Conservation (phyloP, 2,888 invertebrate species). For the Caenorhabditis sp. region DNA sequence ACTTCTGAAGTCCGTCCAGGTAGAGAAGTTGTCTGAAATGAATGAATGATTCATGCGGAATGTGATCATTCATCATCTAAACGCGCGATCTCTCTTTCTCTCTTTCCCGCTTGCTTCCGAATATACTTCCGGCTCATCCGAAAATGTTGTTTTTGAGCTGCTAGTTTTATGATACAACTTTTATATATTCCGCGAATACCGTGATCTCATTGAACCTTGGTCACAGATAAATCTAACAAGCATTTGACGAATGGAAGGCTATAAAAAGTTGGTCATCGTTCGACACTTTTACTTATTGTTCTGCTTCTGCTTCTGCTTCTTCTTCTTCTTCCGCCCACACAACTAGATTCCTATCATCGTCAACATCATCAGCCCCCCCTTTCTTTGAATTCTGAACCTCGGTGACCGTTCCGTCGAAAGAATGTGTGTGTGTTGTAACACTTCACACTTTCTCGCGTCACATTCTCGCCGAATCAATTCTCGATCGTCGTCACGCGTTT, state of each 20-base stretch:
- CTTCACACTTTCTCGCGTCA: slow-evolving; percentile 32
- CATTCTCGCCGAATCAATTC: background rate
- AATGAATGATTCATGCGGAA: background rate
- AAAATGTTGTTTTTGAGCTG: slow-evolving; percentile 8
- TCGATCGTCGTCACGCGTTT: slow-evolving; percentile 38
- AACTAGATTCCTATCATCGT: slow-evolving; percentile 41
- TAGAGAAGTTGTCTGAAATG: slow-evolving; percentile 56
- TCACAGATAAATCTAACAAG: too few species aligned
- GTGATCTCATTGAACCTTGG: too few species aligned
- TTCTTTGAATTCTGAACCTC: slow-evolving; percentile 11
- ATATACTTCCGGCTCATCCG: slow-evolving; percentile 40
- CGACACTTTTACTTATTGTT: slow-evolving; percentile 12
- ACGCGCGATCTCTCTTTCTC: background rate
- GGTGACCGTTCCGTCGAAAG: slow-evolving; percentile 37
- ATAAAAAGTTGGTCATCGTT: slow-evolving; percentile 30
- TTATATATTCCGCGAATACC: too few species aligned
- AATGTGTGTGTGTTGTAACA: slow-evolving; percentile 6
- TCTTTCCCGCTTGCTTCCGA: background rate
- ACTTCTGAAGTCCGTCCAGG: slow-evolving; percentile 58
- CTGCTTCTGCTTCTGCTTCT: too few species aligned
- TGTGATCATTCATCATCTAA: slow-evolving; percentile 2
- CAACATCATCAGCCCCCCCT: too few species aligned
- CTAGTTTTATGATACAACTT: too few species aligned
- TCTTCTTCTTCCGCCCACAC: too few species aligned
- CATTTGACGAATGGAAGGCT: background rate